These are phyloP conservation scores for Phasianus colchicus DNA, from an alignment of 2,113 vertebrate genomes.

Conservation along the genomic window DNA sequence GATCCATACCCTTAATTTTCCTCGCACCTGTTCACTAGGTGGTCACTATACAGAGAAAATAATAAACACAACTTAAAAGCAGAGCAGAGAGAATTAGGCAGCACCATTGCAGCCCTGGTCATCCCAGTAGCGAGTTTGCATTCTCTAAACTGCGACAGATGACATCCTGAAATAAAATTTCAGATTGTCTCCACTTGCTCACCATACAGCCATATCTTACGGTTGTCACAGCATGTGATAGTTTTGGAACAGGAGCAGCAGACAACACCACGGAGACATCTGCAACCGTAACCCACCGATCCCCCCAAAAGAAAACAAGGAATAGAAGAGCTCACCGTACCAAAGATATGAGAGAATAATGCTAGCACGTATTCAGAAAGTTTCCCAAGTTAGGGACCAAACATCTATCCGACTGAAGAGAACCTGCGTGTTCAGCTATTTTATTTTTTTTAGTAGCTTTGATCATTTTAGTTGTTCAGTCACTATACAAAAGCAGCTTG, in stretches of 20 bases:
- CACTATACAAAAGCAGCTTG: neutral
- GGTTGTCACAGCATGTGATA: neutral
- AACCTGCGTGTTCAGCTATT: neutral
- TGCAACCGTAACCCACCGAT: fast-evolving
- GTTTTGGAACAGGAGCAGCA: neutral
- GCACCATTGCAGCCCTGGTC: neutral
- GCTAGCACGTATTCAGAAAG: neutral
- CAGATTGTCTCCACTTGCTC: neutral
- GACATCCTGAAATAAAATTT: neutral
- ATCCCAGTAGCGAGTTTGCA: neutral
- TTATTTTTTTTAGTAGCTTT: fast-evolving
- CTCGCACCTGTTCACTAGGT: neutral
- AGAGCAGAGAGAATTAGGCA: neutral
- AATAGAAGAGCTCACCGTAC: fast-evolving
- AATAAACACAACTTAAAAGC: neutral
- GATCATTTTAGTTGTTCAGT: neutral
- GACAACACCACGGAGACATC: neutral
- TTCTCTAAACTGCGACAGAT: neutral
- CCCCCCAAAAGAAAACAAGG: neutral
- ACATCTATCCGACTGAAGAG: neutral
- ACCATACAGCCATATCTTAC: fast-evolving
- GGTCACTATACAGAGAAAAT: neutral
- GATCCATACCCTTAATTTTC: neutral
- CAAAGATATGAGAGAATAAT: neutral
- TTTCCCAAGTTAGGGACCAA: fast-evolving